Base-by-base conservation (phyloP, 2,888 invertebrate genomes). In the Drosophila testacea region DNA sequence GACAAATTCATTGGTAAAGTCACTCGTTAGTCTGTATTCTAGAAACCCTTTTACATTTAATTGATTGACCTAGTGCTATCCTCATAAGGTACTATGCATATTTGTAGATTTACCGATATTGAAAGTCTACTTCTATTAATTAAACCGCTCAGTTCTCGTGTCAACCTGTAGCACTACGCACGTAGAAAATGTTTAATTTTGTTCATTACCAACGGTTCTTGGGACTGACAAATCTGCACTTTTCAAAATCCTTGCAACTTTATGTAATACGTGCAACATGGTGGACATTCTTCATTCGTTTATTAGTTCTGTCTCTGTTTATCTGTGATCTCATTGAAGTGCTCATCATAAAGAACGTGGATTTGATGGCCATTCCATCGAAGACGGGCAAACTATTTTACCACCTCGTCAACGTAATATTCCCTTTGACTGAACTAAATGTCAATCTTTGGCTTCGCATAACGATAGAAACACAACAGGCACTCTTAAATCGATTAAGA, bases 151-250 rank as follows among this genome's bases (percentile, higher is more conserved):
- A 74, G 74, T 74, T 34, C 9, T 27, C 10, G 11, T 6, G 6
- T 2, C 30, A 46, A 39, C 28, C 16, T 61, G 30, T 13, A 10
- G 6, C 44, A 41, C 34, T 57, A n/a, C 44, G 65, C 42, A 54
- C 13, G 13, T 39, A 9, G 3, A 41, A 6, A 50, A 59, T 59
- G 44, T 9, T 76, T 6, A 36, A 27, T 9, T 77, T 16, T 16
- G 16, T 16, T 39, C 30, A 36, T 27, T 77, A 72, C n/a, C 77
- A 75, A 9, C 61, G 77, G 0, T 56, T 32, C 27, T 46, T 75
- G 34, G 78, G 77, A 11, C 36, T 77, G n/a, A 59, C 34, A 13
- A 13, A 72, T 42, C 46, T 74, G 13, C 34, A 47, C 3, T 77
- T 55, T 32, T 73, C 62, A 4, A 47, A 4, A 22, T 13, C 36